phyloP scores from a whole-genome alignment of 2,113 vertebrate genomes.

The Prunella himalayana region DNA sequence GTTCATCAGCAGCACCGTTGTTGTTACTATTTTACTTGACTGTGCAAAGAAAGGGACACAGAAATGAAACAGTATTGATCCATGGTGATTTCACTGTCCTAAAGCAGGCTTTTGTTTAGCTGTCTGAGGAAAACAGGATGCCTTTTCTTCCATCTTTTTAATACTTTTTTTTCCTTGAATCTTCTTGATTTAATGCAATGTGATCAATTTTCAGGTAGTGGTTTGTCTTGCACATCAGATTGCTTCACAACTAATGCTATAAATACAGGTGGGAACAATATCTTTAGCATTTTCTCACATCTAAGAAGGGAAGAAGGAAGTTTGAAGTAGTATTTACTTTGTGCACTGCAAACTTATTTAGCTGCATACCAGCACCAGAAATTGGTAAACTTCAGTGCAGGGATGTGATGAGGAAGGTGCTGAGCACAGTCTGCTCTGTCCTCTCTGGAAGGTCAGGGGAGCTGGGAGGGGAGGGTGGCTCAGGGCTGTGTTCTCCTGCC shows the following conservation, averaged over 20 bases:
- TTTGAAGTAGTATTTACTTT: not conserved
- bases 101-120: not conserved
- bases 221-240: not conserved
- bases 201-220: not conserved
- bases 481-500: not conserved
- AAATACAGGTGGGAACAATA: not conserved
- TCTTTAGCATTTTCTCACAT: not conserved
- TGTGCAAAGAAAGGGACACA: not conserved
- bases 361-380: not conserved
- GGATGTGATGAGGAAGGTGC: not conserved
- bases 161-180: not conserved
- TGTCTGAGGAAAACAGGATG: not conserved
- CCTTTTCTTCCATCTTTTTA: not conserved
- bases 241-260: not conserved
- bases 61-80: conserved; percentile 4
- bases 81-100: not conserved
- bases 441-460: not conserved
- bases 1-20: not conserved
- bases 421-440: not conserved
- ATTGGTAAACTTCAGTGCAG: accelerated
- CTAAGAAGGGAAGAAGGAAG: not conserved
- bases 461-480: not conserved
- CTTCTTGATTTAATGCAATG: not conserved
- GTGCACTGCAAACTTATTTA: not conserved
- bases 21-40: not conserved